phyloP scores from a whole-genome alignment of 1,140 invertebrate species.

The Mercenaria mercenaria region DNA sequence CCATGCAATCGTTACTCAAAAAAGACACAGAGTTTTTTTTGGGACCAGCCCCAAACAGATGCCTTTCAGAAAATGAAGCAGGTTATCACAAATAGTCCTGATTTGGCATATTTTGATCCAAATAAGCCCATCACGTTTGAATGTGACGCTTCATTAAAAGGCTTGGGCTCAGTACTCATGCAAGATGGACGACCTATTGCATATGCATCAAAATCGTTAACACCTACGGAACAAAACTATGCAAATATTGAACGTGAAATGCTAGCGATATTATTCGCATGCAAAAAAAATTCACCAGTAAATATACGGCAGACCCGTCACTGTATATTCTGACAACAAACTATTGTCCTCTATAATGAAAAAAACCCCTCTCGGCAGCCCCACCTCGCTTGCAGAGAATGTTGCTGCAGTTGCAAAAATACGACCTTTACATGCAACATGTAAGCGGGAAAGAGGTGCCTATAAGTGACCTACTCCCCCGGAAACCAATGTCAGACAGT shows the following conservation, averaged over 20 bases:
- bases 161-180: constrained; percentile 83
- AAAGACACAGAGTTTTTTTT: not conserved
- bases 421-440: constrained; percentile 73
- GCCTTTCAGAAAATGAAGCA: constrained; percentile 62
- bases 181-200: constrained; percentile 85
- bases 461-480: constrained; percentile 64
- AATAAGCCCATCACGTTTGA: constrained; percentile 34
- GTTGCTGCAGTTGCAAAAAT: constrained; percentile 66
- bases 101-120: constrained; percentile 60
- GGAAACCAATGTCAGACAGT: not conserved
- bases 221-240: constrained; percentile 84
- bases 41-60: not conserved
- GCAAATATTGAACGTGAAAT: constrained; percentile 87
- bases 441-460: constrained; percentile 62
- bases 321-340: constrained; percentile 68
- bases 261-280: constrained; percentile 86
- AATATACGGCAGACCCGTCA: constrained; percentile 75
- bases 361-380: constrained; percentile 67
- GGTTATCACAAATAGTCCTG: constrained; percentile 40
- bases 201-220: constrained; percentile 85
- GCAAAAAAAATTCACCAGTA: constrained; percentile 84
- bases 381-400: constrained; percentile 69
- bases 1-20: not conserved
- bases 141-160: constrained; percentile 73
- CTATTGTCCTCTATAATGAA: constrained; percentile 68